phyloP scores from a whole-genome alignment of 2,797 vertebrate species.

The Sarcoramphus papa region DNA sequence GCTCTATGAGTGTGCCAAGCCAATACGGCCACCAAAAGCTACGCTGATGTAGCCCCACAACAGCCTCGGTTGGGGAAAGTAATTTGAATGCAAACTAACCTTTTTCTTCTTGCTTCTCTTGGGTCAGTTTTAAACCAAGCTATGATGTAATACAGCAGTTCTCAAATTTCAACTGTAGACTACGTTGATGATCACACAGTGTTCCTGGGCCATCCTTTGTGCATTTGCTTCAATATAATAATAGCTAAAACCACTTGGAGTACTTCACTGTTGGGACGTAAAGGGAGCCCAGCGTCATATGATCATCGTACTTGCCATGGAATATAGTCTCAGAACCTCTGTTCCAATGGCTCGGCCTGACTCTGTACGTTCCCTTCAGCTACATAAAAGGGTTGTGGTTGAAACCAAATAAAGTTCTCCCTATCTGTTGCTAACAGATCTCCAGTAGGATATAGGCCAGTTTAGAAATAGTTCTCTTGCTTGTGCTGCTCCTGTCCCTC shows the following conservation, averaged over 20 bases:
- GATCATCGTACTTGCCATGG: not conserved
- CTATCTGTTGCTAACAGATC: not conserved
- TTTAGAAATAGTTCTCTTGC: not conserved
- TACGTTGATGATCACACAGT: not conserved
- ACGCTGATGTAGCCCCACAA: not conserved
- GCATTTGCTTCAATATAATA: not conserved
- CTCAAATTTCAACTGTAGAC: not conserved
- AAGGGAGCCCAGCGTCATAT: not conserved
- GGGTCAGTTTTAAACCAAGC: not conserved
- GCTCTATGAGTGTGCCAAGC: not conserved
- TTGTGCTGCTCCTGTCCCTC: not conserved
- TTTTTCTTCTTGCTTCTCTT: not conserved
- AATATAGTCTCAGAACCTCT: not conserved
- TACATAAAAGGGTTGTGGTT: not conserved
- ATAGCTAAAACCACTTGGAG: not conserved
- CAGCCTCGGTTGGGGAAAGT: not conserved
- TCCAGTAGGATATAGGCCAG: not conserved
- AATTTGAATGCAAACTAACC: slow-evolving; percentile 25
- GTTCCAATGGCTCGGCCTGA: not conserved
- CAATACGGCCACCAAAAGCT: not conserved
- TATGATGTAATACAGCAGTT: not conserved
- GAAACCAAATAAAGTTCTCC: not conserved
- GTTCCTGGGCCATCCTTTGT: not conserved
- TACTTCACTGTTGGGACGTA: not conserved
- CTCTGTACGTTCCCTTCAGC: not conserved